Evolutionary conservation across 2,797 vertebrate species (phyloP), one percentile per base, ranked within the genome.

Genomic region (Tenualosa thibaudeaui): DNA sequence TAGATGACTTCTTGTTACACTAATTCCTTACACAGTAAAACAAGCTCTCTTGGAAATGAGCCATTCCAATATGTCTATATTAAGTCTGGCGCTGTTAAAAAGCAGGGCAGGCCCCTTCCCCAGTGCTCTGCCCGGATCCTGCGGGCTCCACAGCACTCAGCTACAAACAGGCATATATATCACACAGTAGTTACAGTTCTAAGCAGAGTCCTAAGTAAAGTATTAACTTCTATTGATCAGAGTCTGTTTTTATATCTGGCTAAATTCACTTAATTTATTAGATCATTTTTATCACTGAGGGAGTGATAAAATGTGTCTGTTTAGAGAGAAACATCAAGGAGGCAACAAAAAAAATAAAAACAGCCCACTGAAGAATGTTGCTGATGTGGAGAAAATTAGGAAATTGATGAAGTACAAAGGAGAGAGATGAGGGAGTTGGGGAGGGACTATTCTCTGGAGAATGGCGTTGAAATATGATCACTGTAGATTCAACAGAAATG

Each of bases 1-100:
- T 97, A 97, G 96, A 97, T 95, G 95, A 96, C 95, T 97, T 97
- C 96, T 97, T 97, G 96, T 97, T 97, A 93, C 92, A 92, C 96
- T 96, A 96, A 95, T 94, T 94, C 94, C 95, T 97, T 95, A 95
- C 94, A 96, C 91, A 95, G 95, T 91, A 90, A 95, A 96, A 96
- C 95, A 96, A 96, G 95, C 93, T 95, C 87, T 95, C 93, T 95
- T 96, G 95, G 96, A 97, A 95, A 96, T 94, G 91, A 93, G 95
- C 94, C 95, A 97, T 95, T 96, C 90, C 92, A 94, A 95, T 96
- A 96, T 96, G 92, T 96, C 90, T 93, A 93, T 92, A 94, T 94
- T 94, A 95, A 94, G 93, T 91, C 87, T 43, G 88, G 83, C 86
- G 88, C 89, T 90, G 92, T 91, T 91, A 92, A 92, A 93, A 94